A percentile compares a stretch with the other conserved stretches of the same genome.
Evolutionary conservation across 2,797 vertebrate species (phyloP).

Genomic region (Scomberomorus guttatus): DNA sequence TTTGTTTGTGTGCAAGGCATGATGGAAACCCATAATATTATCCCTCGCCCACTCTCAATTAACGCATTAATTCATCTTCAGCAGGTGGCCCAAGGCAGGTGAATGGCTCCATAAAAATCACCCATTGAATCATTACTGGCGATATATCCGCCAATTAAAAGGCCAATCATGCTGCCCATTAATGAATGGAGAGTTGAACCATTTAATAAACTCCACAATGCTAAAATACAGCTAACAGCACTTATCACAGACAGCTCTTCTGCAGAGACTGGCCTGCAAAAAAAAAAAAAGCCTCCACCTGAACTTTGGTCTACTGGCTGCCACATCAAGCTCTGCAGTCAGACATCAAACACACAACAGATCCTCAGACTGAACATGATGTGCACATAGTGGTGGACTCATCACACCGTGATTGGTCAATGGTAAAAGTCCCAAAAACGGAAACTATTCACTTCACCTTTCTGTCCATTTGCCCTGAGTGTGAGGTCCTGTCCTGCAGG

Average conservation of each 20-base stretch:
- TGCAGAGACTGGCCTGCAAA: constrained; percentile 12
- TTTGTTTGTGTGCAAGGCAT: constrained; percentile 55
- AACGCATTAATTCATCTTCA: constrained; percentile 62
- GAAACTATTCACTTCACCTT: constrained; percentile 10
- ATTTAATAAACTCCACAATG: constrained; percentile 58
- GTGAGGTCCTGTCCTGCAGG: constrained; percentile 1
- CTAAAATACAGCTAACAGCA: constrained; percentile 36
- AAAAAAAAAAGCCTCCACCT: not conserved
- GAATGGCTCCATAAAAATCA: constrained; percentile 54
- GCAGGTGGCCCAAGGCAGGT: constrained; percentile 58
- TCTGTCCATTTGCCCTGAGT: constrained; percentile 7
- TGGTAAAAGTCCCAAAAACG: constrained; percentile 6
- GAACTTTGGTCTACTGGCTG: constrained; percentile 53
- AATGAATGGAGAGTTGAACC: constrained; percentile 52
- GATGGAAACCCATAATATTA: constrained; percentile 54
- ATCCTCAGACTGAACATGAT: constrained; percentile 23
- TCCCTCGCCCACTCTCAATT: constrained; percentile 47
- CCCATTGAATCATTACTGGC: constrained; percentile 41
- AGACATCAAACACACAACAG: constrained; percentile 40
- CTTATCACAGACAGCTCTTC: constrained; percentile 16
- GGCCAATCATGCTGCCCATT: constrained; percentile 23
- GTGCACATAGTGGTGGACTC: not conserved
- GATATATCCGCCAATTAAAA: constrained; percentile 57
- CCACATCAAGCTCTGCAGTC: constrained; percentile 44
- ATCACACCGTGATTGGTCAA: not conserved